Percentiles rank a stretch among this genome's conserved stretches.
phyloP scores from a whole-genome alignment of 2,113 vertebrate species.

The Myrmecophaga tridactyla region DNA sequence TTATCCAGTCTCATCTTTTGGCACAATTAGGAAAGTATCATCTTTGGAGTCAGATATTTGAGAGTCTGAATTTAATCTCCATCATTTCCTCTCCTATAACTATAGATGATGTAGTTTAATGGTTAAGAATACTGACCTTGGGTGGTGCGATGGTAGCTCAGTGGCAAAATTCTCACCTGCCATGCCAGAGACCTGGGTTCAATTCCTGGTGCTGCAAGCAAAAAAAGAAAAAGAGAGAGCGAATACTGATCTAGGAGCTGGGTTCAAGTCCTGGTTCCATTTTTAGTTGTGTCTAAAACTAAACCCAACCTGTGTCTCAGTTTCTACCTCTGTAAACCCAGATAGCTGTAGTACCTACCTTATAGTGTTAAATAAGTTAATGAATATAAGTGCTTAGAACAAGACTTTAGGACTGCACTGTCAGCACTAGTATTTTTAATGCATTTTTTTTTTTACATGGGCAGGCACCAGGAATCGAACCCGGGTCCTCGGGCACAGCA shows the following conservation, averaged over 20 bases:
- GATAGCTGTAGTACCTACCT: not conserved
- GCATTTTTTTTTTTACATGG: too few relatives aligned
- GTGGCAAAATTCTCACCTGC: too few relatives aligned
- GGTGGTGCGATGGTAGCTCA: too few relatives aligned
- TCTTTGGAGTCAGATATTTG: not conserved
- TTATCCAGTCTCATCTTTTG: not conserved
- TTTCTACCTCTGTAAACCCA: not conserved
- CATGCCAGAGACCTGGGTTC: too few relatives aligned
- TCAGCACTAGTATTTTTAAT: not conserved
- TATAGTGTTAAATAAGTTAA: not conserved
- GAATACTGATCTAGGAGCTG: not conserved
- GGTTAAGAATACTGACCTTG: not conserved
- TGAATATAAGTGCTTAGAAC: not conserved
- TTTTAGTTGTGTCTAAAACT: constrained; percentile 11
- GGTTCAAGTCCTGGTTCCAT: not conserved
- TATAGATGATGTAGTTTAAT: not conserved
- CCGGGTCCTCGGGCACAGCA: too few relatives aligned
- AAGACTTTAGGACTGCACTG: not conserved
- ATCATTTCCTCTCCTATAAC: not conserved
- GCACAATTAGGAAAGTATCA: not conserved
- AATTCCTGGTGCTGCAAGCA: too few relatives aligned
- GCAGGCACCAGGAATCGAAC: too few relatives aligned
- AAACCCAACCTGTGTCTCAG: not conserved
- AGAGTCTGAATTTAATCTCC: not conserved
- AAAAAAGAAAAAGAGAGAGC: too few relatives aligned